Percentiles rank a stretch among this genome's conserved stretches.
phyloP scores from a whole-genome alignment of 2,888 invertebrate genomes.

The Seira ritae region DNA sequence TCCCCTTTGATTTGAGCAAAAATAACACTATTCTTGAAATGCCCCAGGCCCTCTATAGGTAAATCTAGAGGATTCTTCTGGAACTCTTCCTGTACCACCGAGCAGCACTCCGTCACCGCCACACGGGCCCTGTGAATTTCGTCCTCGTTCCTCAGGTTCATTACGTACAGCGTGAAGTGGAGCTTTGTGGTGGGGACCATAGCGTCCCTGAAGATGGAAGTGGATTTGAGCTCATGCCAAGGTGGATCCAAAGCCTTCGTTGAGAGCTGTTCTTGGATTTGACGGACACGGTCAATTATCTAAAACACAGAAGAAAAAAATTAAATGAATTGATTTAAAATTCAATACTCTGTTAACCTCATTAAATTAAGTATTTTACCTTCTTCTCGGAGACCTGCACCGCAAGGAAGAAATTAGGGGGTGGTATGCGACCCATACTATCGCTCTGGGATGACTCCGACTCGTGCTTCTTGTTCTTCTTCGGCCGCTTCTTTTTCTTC shows the following conservation, averaged over 20 bases:
- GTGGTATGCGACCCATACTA: constrained; percentile 13
- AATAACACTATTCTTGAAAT: constrained; percentile 64
- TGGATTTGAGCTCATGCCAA: constrained; percentile 37
- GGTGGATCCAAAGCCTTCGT: constrained; percentile 28
- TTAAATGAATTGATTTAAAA: constrained; percentile 11
- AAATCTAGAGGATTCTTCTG: constrained; percentile 55
- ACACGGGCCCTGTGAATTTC: constrained; percentile 54
- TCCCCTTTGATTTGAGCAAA: constrained; percentile 64
- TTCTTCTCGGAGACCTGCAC: constrained; percentile 38
- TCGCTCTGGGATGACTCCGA: neutral
- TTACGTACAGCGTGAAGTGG: constrained; percentile 66
- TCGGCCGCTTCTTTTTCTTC: constrained; percentile 37
- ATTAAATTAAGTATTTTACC: constrained; percentile 24
- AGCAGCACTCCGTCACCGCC: constrained; percentile 48
- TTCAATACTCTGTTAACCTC: neutral
- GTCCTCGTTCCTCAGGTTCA: constrained; percentile 50
- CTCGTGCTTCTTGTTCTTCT: constrained; percentile 30
- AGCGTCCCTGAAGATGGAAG: constrained; percentile 62
- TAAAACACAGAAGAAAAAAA: constrained; percentile 15
- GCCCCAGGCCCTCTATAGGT: constrained; percentile 61
- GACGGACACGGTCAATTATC: constrained; percentile 44
- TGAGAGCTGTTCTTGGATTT: constrained; percentile 18
- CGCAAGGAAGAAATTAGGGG: constrained; percentile 43
- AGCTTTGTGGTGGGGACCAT: constrained; percentile 61
- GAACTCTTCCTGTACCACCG: constrained; percentile 46